Base-by-base conservation (phyloP, 2,113 vertebrate species). In the Hippoglossus stenolepis region DNA sequence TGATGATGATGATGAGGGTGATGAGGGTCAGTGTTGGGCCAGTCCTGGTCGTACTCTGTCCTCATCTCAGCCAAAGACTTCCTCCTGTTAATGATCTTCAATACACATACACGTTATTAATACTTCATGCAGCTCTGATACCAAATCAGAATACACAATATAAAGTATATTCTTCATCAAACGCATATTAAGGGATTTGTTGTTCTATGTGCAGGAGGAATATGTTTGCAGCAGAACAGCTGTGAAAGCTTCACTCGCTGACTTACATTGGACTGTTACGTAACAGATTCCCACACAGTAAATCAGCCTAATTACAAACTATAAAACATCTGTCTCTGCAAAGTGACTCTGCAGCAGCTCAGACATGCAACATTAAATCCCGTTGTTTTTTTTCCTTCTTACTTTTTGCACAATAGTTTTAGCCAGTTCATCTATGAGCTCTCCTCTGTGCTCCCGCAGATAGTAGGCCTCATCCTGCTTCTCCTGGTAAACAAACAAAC, bases 391-490 rank as follows among this genome's bases (percentile, higher is more conserved):
- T 17, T 31, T 24, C 1, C 14, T 3, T 82, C 88, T 77, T 91
- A 99, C 98, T 94, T 98, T 99, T 72, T 97, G 95, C 70, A 99
- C 92, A 8, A 99, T 98, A 5, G 96, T 96, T 54, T 95, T 94
- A 63, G 97, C 96, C 73, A 99, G 93, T 70, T 98, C 98, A 86
- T 98, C 95, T 2, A 96, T 94, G 69, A 99, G 94, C 85, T 99
- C 97, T 63, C 94, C 95, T 89, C 95, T 95, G 92, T 99, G 96
- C 45, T 96, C 95, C 65, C 93, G 96, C 80, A 99, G 92, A 92
- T 98, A 99, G 62, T 89, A 93, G 56, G 96, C 96, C 89, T 98
- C 97, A 1, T 96, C 95, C 93, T 96, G 96, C 85, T 97, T 97
- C 88, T 96, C 95, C 97, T 98, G 79, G 56, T 26, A 12, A 75